phyloP scores from a whole-genome alignment of 2,797 vertebrate species.

The Rhyacichthys aspro region DNA sequence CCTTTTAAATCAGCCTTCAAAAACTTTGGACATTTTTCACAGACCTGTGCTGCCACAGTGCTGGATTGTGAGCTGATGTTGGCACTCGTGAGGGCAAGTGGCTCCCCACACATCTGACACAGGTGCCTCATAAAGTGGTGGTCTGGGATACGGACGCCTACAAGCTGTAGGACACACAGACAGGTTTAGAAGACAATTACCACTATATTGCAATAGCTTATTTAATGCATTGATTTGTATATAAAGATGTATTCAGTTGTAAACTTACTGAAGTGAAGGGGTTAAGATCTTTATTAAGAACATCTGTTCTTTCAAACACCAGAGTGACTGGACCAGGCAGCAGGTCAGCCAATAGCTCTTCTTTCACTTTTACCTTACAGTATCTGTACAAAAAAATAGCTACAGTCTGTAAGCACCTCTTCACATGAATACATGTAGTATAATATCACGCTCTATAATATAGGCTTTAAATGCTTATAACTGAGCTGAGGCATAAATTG shows the following conservation, averaged over 20 bases:
- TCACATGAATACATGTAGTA: too few species aligned
- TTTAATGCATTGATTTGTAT: neutral
- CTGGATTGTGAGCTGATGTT: conserved; percentile 89
- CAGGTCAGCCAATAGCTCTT: conserved; percentile 84
- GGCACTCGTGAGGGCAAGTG: conserved; percentile 93
- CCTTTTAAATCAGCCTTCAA: neutral
- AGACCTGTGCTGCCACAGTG: conserved; percentile 86
- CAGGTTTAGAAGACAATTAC: too few species aligned
- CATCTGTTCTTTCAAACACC: conserved; percentile 87
- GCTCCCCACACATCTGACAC: conserved; percentile 86
- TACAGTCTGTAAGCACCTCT: too few species aligned
- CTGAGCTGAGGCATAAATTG: neutral
- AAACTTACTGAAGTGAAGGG: conserved; percentile 89
- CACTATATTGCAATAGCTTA: too few species aligned
- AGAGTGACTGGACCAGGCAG: conserved; percentile 94
- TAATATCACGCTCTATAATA: too few species aligned
- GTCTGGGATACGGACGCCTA: conserved; percentile 92
- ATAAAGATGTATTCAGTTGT: neutral
- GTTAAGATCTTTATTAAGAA: conserved; percentile 89
- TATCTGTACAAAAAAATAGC: conserved; percentile 77
- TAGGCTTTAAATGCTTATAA: too few species aligned
- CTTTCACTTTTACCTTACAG: conserved; percentile 86
- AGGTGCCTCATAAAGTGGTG: conserved; percentile 87
- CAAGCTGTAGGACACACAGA: conserved; percentile 78
- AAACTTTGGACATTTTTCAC: conserved; percentile 31